These are phyloP conservation scores for Cordylochernes scorpioides DNA, from an alignment of 2,888 invertebrate genomes.

Conservation along the genomic window DNA sequence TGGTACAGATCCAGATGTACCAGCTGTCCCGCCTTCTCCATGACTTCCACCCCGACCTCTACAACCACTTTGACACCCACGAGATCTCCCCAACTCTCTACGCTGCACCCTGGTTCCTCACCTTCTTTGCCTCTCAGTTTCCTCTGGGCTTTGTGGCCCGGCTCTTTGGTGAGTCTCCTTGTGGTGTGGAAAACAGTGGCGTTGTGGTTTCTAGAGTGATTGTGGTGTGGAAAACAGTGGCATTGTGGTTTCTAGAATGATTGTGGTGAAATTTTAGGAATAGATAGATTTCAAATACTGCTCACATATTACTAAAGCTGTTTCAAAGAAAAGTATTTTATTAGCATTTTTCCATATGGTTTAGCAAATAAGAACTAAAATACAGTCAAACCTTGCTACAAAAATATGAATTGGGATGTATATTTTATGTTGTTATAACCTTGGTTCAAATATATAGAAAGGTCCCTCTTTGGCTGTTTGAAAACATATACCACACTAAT, in stretches of 20 bases:
- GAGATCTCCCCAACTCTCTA: slow-evolving; percentile 82
- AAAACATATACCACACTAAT: too few relatives aligned
- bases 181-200: not conserved
- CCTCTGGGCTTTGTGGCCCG: slow-evolving; percentile 80
- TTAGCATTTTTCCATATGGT: too few relatives aligned
- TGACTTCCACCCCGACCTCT: slow-evolving; percentile 43
- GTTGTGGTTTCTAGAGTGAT: not conserved
- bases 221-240: not conserved
- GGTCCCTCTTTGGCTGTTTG: too few relatives aligned
- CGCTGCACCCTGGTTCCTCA: slow-evolving; percentile 88
- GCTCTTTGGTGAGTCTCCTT: slow-evolving; percentile 43
- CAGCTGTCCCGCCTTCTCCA: slow-evolving; percentile 71
- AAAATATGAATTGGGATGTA: too few relatives aligned
- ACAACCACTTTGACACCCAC: slow-evolving; percentile 45
- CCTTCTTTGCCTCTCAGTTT: slow-evolving; percentile 84
- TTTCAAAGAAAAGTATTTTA: too few relatives aligned
- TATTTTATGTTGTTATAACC: too few relatives aligned
- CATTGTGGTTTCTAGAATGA: not conserved
- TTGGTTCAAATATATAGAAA: too few relatives aligned
- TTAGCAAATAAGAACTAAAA: too few relatives aligned
- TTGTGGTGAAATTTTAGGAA: too few relatives aligned
- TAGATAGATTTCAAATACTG: too few relatives aligned
- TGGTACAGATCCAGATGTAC: slow-evolving; percentile 42
- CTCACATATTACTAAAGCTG: too few relatives aligned
- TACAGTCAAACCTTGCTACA: too few relatives aligned